phyloP scores from a whole-genome alignment of 2,113 vertebrate genomes.

The Corynorhinus townsendii region DNA sequence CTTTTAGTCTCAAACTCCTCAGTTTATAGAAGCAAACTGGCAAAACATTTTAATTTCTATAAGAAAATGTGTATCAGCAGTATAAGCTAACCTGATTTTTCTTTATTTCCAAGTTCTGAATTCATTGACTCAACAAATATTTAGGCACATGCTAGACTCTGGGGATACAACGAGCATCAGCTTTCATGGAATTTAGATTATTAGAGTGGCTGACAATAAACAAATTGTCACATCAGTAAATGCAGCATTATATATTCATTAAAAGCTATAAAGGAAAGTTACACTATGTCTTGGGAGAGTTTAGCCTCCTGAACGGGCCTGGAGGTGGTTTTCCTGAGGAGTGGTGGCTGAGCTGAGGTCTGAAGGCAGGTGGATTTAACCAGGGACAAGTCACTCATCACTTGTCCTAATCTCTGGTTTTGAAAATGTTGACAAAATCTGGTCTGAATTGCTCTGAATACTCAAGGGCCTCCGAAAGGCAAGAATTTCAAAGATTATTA shows the following conservation, averaged over 20 bases:
- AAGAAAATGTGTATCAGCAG: background rate
- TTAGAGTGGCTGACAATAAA: constrained; percentile 2
- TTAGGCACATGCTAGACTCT: background rate
- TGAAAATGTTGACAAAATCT: constrained; percentile 42
- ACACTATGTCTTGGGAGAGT: background rate
- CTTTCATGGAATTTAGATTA: background rate
- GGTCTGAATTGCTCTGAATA: constrained; percentile 17
- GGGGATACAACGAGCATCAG: background rate
- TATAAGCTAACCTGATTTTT: background rate
- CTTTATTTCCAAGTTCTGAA: constrained; percentile 20
- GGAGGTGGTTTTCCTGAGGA: background rate
- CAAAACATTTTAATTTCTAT: background rate
- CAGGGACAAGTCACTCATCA: background rate
- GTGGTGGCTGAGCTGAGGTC: background rate
- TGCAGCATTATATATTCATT: background rate
- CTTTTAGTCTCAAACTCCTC: constrained; percentile 1
- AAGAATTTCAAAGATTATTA: constrained; percentile 22
- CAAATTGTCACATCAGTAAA: background rate
- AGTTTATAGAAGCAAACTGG: background rate
- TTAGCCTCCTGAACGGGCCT: background rate
- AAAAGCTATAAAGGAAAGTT: background rate
- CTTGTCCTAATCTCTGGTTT: background rate
- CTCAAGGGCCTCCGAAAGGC: background rate
- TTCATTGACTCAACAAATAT: background rate
- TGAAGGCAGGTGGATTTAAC: background rate